Conservation (phyloP, 2,797 vertebrate genomes). For the Enteromius trimaculatus region DNA sequence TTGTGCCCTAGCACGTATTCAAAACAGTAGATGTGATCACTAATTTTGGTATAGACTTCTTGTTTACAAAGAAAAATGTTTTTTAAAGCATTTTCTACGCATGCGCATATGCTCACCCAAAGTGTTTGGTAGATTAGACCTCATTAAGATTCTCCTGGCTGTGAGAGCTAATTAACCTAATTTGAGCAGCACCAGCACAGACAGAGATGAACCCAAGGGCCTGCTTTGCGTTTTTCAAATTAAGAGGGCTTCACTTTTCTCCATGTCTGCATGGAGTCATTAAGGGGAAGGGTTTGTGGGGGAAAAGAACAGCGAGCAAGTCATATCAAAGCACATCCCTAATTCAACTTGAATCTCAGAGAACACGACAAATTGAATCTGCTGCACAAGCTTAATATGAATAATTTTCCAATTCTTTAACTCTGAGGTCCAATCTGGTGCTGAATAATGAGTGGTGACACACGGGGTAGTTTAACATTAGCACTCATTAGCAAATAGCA, state of each 20-base stretch:
- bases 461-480: slow-evolving; percentile 2
- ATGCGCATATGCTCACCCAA: background rate
- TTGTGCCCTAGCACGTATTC: background rate
- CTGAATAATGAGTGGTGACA: slow-evolving; percentile 30
- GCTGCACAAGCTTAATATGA: slow-evolving; percentile 16
- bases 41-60: background rate
- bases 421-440: background rate
- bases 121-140: slow-evolving; percentile 20
- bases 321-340: slow-evolving; percentile 13
- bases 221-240: slow-evolving; percentile 42
- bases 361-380: slow-evolving; percentile 36
- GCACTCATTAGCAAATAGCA: slow-evolving; percentile 26
- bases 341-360: background rate
- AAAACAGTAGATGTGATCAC: background rate
- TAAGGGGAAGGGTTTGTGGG: background rate
- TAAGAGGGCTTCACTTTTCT: slow-evolving; percentile 40
- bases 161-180: slow-evolving; percentile 53
- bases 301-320: background rate
- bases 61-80: background rate
- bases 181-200: slow-evolving; percentile 44
- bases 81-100: background rate
- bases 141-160: slow-evolving; percentile 47
- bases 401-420: slow-evolving; percentile 19
- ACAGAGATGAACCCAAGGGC: slow-evolving; percentile 38
- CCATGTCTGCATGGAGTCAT: slow-evolving; percentile 8